Percentiles rank a stretch among this genome's conserved stretches.
Evolutionary conservation across 2,888 invertebrate species (phyloP).

Genomic region (Liodrosophila aerea): DNA sequence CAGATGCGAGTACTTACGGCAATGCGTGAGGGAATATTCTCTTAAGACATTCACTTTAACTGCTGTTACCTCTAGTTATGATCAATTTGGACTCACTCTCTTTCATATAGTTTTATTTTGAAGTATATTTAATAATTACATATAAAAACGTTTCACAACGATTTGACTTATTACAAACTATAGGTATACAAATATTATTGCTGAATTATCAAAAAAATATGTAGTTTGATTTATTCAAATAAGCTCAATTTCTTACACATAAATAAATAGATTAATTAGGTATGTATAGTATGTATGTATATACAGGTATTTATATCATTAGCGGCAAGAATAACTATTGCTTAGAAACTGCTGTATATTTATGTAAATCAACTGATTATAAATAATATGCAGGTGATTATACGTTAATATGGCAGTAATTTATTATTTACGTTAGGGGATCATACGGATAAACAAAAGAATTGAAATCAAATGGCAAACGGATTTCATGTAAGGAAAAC

Average conservation of each 20-base stretch:
- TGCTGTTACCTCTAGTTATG: no score
- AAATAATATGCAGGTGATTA: slow-evolving; percentile 11
- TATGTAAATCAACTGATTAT: slow-evolving; percentile 29
- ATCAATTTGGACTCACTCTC: neutral
- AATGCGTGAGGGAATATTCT: no score
- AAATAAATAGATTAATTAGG: slow-evolving; percentile 1
- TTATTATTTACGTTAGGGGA: slow-evolving; percentile 6
- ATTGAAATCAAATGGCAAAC: slow-evolving; percentile 2
- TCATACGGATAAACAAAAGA: slow-evolving; percentile 3
- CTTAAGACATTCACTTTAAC: no score
- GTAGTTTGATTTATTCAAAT: slow-evolving; percentile 24
- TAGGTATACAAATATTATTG: slow-evolving; percentile 11
- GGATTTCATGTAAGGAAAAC: no score
- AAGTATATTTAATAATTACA: slow-evolving; percentile 25
- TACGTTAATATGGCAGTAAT: slow-evolving; percentile 39
- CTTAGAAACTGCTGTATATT: slow-evolving; percentile 14
- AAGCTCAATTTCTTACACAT: slow-evolving; percentile 21
- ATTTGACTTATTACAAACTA: slow-evolving; percentile 14
- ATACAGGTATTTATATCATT: slow-evolving; percentile 14
- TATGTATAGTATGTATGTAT: slow-evolving; percentile 10
- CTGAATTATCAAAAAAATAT: slow-evolving; percentile 12
- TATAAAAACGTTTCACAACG: slow-evolving; percentile 30
- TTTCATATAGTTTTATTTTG: slow-evolving; percentile 17
- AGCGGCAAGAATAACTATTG: slow-evolving; percentile 20
- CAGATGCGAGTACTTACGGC: no score